Evolutionary conservation across 2,113 vertebrate species (phyloP).

Genomic region (Rhinoderma darwinii): DNA sequence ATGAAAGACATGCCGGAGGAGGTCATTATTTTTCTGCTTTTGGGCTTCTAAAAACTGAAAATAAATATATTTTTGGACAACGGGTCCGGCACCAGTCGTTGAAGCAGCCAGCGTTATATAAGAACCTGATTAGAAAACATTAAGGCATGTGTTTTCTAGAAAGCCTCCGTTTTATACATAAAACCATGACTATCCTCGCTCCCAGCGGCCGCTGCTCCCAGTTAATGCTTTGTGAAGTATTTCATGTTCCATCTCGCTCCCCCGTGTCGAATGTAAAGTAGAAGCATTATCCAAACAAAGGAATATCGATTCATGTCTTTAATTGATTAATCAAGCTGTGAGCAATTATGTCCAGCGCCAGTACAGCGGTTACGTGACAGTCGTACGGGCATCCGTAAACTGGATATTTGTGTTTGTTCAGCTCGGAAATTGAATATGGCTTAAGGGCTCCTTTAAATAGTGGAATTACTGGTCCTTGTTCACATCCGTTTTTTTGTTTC

Average conservation of each 20-base stretch:
- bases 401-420: background rate
- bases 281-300: slow-evolving; percentile 2
- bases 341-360: background rate
- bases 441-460: background rate
- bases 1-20: no score
- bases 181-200: background rate
- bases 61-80: background rate
- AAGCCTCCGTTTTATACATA: background rate
- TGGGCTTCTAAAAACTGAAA: background rate
- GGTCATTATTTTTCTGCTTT: no score
- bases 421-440: background rate
- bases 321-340: slow-evolving; percentile 33
- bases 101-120: background rate
- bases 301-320: slow-evolving; percentile 28
- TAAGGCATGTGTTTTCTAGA: background rate
- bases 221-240: background rate
- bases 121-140: background rate
- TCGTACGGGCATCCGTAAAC: background rate
- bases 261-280: background rate
- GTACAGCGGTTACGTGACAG: background rate
- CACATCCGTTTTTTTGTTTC: no score
- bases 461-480: background rate
- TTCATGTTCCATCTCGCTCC: background rate
- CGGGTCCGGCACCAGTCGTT: rapidly evolving
- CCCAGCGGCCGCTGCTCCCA: background rate